Percentiles rank a stretch among this genome's conserved stretches.
phyloP scores from a whole-genome alignment of 2,888 invertebrate genomes.

The Drosophila nigricruria region DNA sequence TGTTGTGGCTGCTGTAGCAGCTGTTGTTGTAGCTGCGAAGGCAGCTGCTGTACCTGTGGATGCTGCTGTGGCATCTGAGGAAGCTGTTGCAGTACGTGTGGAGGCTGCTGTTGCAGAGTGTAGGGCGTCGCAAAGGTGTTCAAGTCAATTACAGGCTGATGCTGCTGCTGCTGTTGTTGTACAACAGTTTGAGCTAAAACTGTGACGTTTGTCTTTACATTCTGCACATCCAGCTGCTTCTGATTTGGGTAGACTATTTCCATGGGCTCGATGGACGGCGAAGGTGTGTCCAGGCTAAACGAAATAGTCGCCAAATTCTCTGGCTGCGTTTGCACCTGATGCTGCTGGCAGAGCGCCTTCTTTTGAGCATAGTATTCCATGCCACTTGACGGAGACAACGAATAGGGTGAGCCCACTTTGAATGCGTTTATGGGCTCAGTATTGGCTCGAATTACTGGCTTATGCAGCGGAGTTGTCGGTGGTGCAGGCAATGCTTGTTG shows the following conservation, averaged over 20 bases:
- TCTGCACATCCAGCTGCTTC: conserved; percentile 6
- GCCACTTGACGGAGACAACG: conserved; percentile 20
- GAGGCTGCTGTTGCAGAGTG: not conserved
- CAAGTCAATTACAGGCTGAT: not conserved
- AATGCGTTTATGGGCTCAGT: conserved; percentile 12
- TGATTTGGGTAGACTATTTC: conserved; percentile 51
- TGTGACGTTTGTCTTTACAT: not conserved
- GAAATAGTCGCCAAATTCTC: conserved; percentile 36
- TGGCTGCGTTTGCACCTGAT: not conserved
- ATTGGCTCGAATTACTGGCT: conserved; percentile 7
- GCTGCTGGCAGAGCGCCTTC: conserved; percentile 15
- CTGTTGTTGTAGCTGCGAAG: not conserved
- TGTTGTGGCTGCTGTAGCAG: not conserved
- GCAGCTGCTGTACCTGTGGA: not conserved
- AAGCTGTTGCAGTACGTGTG: not conserved
- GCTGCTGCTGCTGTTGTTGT: conserved; percentile 12
- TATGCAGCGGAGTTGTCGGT: conserved; percentile 9
- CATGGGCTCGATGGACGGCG: conserved; percentile 50
- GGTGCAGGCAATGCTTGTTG: not conserved
- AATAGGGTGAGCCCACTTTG: conserved; percentile 42
- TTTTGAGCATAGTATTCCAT: conserved; percentile 25
- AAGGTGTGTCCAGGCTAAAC: conserved; percentile 54
- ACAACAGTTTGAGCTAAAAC: not conserved
- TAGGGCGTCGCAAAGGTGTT: conserved; percentile 8
- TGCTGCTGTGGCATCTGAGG: not conserved